Conservation (phyloP, 2,113 vertebrate species). For the Callochromis pleurospilus region DNA sequence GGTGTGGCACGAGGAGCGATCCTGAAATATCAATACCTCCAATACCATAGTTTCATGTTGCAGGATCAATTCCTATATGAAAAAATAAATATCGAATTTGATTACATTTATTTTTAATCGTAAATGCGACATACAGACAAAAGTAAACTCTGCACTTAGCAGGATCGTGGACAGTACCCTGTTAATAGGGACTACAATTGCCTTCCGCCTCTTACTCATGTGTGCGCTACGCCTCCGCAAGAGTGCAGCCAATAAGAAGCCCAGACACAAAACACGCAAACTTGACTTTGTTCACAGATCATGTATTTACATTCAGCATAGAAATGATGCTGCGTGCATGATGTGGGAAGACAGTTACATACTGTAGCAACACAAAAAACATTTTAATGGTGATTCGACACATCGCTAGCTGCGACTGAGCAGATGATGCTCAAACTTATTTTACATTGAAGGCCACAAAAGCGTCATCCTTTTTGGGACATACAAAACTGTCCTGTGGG, state of each 20-base stretch:
- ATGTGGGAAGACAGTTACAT: neutral
- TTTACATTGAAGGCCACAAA: neutral
- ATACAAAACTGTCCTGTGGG: neutral
- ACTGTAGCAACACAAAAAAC: neutral
- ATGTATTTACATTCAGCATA: neutral
- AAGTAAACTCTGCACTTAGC: neutral
- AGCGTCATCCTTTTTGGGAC: neutral
- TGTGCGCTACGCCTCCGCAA: neutral
- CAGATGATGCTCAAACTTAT: fast-evolving
- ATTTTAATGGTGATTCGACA: neutral
- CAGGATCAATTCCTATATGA: neutral
- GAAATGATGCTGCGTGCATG: neutral
- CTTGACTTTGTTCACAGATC: neutral
- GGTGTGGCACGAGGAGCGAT: neutral
- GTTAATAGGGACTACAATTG: neutral
- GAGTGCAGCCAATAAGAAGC: neutral
- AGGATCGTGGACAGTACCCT: neutral
- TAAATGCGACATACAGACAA: neutral
- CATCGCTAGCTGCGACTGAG: fast-evolving
- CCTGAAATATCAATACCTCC: neutral
- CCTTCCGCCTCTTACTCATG: neutral
- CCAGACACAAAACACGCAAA: neutral
- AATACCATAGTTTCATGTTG: neutral
- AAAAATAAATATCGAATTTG: neutral
- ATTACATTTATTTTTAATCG: neutral